Conservation (phyloP, 1,140 invertebrate species). For the Neodiprion virginianus region DNA sequence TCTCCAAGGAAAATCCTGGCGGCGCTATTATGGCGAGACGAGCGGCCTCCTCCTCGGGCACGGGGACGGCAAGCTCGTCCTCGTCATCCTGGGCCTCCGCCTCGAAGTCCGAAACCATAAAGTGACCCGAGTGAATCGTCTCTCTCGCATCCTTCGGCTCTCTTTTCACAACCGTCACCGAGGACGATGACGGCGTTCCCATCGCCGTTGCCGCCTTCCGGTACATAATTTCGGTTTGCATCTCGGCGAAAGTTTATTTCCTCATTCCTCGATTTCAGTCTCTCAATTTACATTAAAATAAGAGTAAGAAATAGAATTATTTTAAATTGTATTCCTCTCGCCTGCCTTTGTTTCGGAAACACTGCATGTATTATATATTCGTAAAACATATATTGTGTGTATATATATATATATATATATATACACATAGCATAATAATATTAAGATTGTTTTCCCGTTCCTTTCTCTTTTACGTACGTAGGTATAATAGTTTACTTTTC, state of each 20-base stretch:
- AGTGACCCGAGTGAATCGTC: conserved; percentile 96
- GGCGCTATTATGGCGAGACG: conserved; percentile 49
- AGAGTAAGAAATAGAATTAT: not conserved
- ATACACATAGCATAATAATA: not conserved
- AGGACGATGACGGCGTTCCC: conserved; percentile 21
- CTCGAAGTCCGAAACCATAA: conserved; percentile 97
- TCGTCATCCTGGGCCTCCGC: conserved; percentile 90
- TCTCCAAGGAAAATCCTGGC: conserved; percentile 41
- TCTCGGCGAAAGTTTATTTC: conserved; percentile 27
- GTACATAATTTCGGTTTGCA: conserved; percentile 57
- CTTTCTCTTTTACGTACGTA: too few relatives aligned
- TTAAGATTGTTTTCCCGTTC: not conserved
- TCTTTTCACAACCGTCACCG: conserved; percentile 21
- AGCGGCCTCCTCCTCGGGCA: conserved; percentile 70
- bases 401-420: too few relatives aligned
- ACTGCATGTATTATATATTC: not conserved
- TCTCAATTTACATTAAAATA: conserved; percentile 4
- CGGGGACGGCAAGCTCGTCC: conserved; percentile 78
- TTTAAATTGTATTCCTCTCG: not conserved
- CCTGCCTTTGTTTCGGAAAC: conserved; percentile 11
- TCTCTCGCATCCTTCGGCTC: conserved; percentile 61
- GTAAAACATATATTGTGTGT: too few relatives aligned
- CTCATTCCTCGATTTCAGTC: not conserved
- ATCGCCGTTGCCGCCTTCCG: conserved; percentile 41
- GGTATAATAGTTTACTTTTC: too few relatives aligned